Base-by-base conservation (phyloP, 2,888 invertebrate species). In the Blomia tropicalis region DNA sequence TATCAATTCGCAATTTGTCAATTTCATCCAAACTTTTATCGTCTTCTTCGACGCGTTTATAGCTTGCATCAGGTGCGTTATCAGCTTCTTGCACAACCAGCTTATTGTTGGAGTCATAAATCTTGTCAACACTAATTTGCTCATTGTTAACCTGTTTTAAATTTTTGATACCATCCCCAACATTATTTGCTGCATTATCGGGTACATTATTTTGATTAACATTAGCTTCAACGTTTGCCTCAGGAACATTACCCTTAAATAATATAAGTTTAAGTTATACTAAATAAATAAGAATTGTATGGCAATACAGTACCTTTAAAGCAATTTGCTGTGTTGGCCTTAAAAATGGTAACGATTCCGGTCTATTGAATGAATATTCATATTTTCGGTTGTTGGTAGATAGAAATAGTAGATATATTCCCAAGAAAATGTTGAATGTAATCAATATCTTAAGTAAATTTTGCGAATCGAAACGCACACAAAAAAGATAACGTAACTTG, bases 31-130 rank as follows among this genome's bases (percentile, higher is more conserved):
- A n/a, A 4, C 3, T 29, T 25, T 56, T 56, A 14, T 56, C 56
- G 23, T 56, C 56, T 36, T 56, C 56, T 31, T 56, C 56, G 1
- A 56, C 30, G 1, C 56, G 56, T 56, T 56, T 56, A 56, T 56
- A 56, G 29, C 56, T 56, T 19, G 56, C 11, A 54, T 54, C 56
- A 31, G 25, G 29, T 19, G 32, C 56, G 29, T 31, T 56, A 56
- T 56, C 29, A n/a, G 5, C 19, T 5, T 54, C 54, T 36, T 56
- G 56, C 29, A 27, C 29, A n/a, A 56, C 56, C 2, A 29, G 56
- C 2, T 27, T 23, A 56, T 56, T 56, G 29, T 56, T 56, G 14
- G 56, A 56, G 29, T 56, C 56, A 22, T 27, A 56, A 56, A 56
- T 29, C 29, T 56, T 56, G 19, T 56, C 56, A 31, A 47, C 51